A percentile compares a stretch with the other conserved stretches of the same genome.
Conservation (phyloP, 2,113 vertebrate genomes). For the Eulemur rufifrons region DNA sequence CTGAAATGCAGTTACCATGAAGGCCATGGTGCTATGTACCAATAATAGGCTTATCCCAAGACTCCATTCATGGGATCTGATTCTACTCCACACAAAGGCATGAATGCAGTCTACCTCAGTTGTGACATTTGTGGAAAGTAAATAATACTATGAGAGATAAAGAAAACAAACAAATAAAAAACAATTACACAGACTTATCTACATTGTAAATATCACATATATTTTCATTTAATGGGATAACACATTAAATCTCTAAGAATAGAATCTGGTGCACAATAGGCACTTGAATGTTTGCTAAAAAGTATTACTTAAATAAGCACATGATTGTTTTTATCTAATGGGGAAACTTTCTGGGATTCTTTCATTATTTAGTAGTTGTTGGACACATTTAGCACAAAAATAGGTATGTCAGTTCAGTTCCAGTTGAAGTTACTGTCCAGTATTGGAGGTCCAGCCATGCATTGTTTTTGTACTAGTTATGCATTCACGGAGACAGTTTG, state of each 20-base stretch:
- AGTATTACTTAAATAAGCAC: neutral
- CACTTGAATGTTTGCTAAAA: no score
- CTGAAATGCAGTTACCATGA: neutral
- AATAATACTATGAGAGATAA: neutral
- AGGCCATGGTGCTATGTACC: neutral
- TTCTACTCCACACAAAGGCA: neutral
- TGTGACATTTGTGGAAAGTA: constrained; percentile 36
- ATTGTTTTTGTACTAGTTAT: constrained; percentile 49
- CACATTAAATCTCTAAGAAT: neutral
- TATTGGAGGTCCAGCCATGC: neutral
- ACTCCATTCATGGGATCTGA: neutral
- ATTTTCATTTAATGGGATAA: neutral
- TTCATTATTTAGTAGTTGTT: constrained; percentile 35
- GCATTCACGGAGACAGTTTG: neutral
- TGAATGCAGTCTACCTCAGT: neutral
- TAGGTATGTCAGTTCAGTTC: constrained; percentile 23
- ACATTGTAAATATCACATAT: neutral
- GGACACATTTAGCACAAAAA: constrained; percentile 12
- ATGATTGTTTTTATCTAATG: neutral
- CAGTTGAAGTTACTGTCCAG: neutral
- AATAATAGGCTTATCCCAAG: neutral
- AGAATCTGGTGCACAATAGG: neutral
- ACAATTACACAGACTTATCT: neutral
- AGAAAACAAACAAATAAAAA: neutral
- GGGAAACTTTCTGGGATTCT: constrained; percentile 16